Conservation (phyloP, 2,113 vertebrate genomes). For the Notarius quadriscutis region DNA sequence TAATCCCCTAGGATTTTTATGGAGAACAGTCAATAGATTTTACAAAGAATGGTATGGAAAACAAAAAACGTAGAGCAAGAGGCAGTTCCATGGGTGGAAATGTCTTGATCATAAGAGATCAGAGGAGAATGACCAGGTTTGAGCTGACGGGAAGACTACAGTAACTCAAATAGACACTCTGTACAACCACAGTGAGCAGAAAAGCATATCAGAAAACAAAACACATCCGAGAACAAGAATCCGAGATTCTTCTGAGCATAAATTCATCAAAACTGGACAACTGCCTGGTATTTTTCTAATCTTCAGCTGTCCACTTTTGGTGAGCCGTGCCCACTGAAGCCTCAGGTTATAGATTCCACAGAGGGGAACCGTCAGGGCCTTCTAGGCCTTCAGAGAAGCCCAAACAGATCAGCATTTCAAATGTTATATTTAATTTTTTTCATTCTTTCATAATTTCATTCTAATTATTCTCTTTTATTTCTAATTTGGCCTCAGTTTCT, state of each 20-base stretch:
- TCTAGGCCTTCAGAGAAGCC: too few species aligned
- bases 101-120: neutral
- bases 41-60: neutral
- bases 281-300: neutral
- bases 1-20: neutral
- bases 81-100: neutral
- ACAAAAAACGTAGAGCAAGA: neutral
- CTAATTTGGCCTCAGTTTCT: too few species aligned
- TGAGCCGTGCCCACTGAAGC: neutral
- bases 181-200: neutral
- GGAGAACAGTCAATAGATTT: neutral
- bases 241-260: neutral
- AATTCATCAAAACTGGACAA: neutral
- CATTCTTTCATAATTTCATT: too few species aligned
- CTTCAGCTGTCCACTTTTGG: neutral
- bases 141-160: neutral
- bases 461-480: too few species aligned
- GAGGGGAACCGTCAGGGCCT: too few species aligned
- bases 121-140: neutral
- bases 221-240: neutral
- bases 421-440: too few species aligned
- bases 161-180: neutral
- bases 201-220: neutral
- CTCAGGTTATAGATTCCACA: neutral
- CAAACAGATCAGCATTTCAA: too few species aligned